phyloP scores from a whole-genome alignment of 64 coral and sea anemone species.

The Dendrophyllia cribrosa region DNA sequence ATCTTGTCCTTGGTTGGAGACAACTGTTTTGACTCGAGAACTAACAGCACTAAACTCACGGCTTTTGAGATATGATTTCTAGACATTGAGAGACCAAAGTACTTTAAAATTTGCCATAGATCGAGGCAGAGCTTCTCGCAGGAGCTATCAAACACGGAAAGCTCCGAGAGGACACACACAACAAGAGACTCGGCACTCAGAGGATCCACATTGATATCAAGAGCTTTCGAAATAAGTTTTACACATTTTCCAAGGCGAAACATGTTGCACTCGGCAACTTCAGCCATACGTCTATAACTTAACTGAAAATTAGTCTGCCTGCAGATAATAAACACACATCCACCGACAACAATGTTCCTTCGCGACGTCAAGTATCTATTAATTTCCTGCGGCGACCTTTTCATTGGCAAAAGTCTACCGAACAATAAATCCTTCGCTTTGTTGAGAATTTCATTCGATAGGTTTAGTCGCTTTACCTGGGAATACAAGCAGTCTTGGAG shows the following conservation, averaged over 20 bases:
- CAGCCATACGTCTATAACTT: slow-evolving; percentile 10
- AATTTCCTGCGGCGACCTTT: background rate
- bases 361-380: background rate
- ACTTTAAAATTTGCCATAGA: background rate
- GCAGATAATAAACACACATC: slow-evolving; percentile 29
- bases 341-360: background rate
- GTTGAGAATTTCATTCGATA: background rate
- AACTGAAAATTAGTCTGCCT: slow-evolving; percentile 21
- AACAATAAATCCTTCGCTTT: slow-evolving; percentile 5
- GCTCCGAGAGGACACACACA: background rate
- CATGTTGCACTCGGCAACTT: slow-evolving; percentile 33
- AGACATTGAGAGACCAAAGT: background rate
- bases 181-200: background rate
- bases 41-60: background rate
- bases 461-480: slow-evolving; percentile 1
- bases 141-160: background rate
- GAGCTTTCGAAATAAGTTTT: slow-evolving; percentile 5
- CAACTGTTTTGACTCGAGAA: background rate
- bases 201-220: background rate
- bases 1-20: slow-evolving; percentile 7
- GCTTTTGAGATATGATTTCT: background rate
- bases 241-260: background rate
- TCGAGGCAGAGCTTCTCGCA: background rate
- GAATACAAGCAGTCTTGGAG: background rate
- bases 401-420: background rate